Evolutionary conservation across 2,888 invertebrate genomes (phyloP), one percentile per base, ranked within the genome.

Genomic region (Rhingia campestris): DNA sequence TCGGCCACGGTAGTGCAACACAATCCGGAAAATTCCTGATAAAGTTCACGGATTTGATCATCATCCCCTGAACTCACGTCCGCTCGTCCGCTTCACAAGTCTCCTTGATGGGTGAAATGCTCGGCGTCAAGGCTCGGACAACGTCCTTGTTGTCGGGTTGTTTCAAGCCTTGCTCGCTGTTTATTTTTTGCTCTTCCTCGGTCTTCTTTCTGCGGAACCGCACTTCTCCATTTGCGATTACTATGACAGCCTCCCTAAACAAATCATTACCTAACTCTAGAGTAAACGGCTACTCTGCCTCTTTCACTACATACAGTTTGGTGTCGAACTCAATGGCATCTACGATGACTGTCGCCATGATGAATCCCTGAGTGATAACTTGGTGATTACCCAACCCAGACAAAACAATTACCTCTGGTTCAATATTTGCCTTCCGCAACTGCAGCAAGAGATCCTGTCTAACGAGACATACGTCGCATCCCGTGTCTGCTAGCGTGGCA

Each of bases 321-420:
- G 32, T 33, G 6, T 39, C 32, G 7, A 53, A 66, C 5, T 53
- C 12, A n/a, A 66, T 66, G n/a, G 51, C 53, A 30, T 53, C 66
- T 6, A 66, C 39, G 2, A 53, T n/a, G 4, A 64, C 37, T 12
- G 9, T 39, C 12, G 35, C 33, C 10, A 51, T 30, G 12, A 51
- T 64, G 12, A 32, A 64, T 3, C 39, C 64, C 6, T 51, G 64
- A 39, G 49, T 64, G 51, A 64, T 7, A 9, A 54, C 67, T 67
- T 67, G 54, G 32, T 67, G 56, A 35, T 69, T 69, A 3, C 69
- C 69, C 47, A 58, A 58, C 58, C 70, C 58, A 58, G 58, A 47
- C 39, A 70, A 70, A 12, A 32, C 39, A 32, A 70, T 58, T 49
- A 32, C 9, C 39, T 6, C 12, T 10, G 45, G 45, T 35, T 14